Percentiles rank a stretch among this genome's conserved stretches.
Evolutionary conservation across 2,888 invertebrate genomes (phyloP).

Genomic region (Thysanoteuthis rhombus): DNA sequence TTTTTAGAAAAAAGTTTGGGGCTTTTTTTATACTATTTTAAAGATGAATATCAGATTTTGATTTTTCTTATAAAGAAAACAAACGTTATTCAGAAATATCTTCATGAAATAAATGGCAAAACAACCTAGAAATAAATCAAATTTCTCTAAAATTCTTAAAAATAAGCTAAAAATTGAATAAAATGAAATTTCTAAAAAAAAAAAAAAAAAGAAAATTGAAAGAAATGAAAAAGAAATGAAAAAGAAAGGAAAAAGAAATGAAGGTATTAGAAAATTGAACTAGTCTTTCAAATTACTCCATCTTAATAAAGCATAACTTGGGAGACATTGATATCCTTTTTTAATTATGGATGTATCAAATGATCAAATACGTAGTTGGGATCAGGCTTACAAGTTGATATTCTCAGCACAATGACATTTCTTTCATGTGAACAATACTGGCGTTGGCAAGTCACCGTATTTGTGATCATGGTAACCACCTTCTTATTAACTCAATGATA

Average conservation of each 20-base stretch:
- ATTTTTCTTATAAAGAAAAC: too few relatives aligned
- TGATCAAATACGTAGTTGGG: not conserved
- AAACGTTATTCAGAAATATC: too few relatives aligned
- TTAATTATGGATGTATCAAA: not conserved
- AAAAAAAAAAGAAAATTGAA: too few relatives aligned
- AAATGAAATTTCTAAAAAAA: not conserved
- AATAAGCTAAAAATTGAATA: too few relatives aligned
- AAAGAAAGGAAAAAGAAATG: not conserved
- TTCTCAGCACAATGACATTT: not conserved
- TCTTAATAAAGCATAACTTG: not conserved
- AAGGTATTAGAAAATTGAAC: not conserved
- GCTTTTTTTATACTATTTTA: too few relatives aligned
- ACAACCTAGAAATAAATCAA: too few relatives aligned
- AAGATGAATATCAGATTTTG: too few relatives aligned
- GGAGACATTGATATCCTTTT: not conserved
- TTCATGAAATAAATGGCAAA: too few relatives aligned
- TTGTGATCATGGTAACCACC: not conserved
- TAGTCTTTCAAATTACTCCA: not conserved
- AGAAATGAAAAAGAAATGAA: not conserved
- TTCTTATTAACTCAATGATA: not conserved
- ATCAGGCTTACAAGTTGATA: not conserved
- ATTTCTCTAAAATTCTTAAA: too few relatives aligned
- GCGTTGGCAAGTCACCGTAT: not conserved
- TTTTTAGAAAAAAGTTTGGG: too few relatives aligned
- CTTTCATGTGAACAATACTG: not conserved